Evolutionary conservation across 2,113 vertebrate species (phyloP).

Genomic region (Jacana jacana): DNA sequence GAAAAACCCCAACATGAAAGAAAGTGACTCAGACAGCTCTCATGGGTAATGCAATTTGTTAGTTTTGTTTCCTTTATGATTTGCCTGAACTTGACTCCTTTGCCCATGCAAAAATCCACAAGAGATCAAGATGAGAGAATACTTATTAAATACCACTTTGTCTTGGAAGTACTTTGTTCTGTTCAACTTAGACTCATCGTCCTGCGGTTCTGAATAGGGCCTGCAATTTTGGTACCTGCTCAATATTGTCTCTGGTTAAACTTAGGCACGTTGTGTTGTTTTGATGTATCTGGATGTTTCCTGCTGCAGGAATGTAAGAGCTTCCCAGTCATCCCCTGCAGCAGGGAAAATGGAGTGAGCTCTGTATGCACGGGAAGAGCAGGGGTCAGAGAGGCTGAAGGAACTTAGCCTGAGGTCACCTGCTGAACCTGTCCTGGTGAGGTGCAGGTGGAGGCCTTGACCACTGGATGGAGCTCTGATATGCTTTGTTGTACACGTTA

Average conservation of each 20-base stretch:
- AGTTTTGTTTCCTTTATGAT: neutral
- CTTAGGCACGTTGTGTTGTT: neutral
- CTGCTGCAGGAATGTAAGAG: neutral
- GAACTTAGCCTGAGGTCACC: neutral
- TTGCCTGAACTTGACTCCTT: neutral
- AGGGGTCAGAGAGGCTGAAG: neutral
- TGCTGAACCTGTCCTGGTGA: neutral
- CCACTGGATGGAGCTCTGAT: neutral
- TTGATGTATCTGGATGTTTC: neutral
- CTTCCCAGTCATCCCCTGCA: neutral
- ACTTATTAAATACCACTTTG: neutral
- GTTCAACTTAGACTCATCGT: neutral
- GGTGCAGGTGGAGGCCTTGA: neutral
- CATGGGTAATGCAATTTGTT: neutral
- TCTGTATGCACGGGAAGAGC: rapidly evolving
- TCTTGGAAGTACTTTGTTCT: neutral
- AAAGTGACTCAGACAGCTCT: neutral
- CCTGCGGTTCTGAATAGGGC: neutral
- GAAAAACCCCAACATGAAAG: neutral
- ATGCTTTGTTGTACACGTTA: neutral
- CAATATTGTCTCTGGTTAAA: neutral
- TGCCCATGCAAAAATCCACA: neutral
- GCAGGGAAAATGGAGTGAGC: neutral
- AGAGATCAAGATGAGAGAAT: neutral
- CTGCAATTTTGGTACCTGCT: neutral